Percentiles rank a stretch among this genome's conserved stretches.
These are phyloP conservation scores for Formica exsecta DNA, from an alignment of 1,140 invertebrate genomes.

Conservation along the genomic window DNA sequence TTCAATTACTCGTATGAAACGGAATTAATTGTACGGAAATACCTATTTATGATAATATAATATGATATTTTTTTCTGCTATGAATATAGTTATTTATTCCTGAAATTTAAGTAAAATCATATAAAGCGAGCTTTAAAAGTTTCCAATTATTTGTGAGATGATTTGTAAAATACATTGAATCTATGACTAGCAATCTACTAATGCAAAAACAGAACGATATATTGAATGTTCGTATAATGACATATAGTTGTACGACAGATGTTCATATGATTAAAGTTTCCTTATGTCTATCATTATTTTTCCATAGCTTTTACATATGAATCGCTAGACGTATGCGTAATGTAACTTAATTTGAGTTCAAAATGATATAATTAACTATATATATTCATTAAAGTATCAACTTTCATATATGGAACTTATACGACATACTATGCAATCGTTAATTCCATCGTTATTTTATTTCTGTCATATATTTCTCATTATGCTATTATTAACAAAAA, in stretches of 20 bases:
- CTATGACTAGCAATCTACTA: background rate
- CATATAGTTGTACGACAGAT: slow-evolving; percentile 8
- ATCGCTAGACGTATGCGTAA: background rate
- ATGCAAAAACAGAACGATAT: background rate
- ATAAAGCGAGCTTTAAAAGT: background rate
- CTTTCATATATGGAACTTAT: background rate
- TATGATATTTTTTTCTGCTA: background rate
- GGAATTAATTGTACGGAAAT: slow-evolving; percentile 12
- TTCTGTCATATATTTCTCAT: background rate
- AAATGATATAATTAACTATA: slow-evolving; percentile 4
- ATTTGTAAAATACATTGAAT: background rate
- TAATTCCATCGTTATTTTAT: background rate
- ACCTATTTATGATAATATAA: background rate
- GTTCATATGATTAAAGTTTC: slow-evolving; percentile 28
- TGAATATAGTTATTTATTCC: too few relatives aligned
- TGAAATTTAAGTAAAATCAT: background rate
- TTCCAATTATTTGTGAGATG: background rate
- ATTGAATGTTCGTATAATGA: slow-evolving; percentile 23
- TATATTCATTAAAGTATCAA: background rate
- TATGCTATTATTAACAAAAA: background rate
- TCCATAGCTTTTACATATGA: background rate
- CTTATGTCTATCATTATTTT: background rate
- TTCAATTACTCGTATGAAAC: background rate
- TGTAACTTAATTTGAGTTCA: slow-evolving; percentile 2
- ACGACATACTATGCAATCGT: too few relatives aligned